Conservation (phyloP, 1,140 invertebrate species). For the Teleogryllus occipitalis region DNA sequence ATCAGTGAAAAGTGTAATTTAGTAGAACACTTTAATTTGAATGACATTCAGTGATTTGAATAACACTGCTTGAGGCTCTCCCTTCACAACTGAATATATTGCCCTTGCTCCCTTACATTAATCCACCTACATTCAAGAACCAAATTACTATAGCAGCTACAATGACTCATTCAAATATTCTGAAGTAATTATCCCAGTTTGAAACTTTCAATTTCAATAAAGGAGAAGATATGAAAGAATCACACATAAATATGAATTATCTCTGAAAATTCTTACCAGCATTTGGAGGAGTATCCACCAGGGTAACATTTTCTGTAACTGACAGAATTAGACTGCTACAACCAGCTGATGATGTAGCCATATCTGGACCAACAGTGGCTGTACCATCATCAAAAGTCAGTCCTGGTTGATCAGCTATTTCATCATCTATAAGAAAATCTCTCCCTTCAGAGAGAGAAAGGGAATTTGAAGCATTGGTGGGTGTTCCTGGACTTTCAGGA, state of each 20-base stretch:
- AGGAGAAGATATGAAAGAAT: too few species aligned
- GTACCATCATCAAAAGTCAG: constrained; percentile 55
- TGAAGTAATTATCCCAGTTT: too few species aligned
- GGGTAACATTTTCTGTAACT: constrained; percentile 12
- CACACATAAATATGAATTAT: background rate
- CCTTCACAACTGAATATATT: too few species aligned
- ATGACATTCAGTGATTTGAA: too few species aligned
- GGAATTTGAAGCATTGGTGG: constrained; percentile 67
- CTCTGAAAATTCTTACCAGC: constrained; percentile 32
- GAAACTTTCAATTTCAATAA: too few species aligned
- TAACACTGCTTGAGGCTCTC: too few species aligned
- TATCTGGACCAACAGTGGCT: background rate
- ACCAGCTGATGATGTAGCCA: constrained; percentile 14
- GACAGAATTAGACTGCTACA: constrained; percentile 17
- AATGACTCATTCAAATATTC: too few species aligned
- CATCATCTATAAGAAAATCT: constrained; percentile 75
- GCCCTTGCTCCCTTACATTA: too few species aligned
- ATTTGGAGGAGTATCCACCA: constrained; percentile 32
- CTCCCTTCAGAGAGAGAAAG: constrained; percentile 60
- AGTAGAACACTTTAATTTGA: too few species aligned
- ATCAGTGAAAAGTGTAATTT: too few species aligned
- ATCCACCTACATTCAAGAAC: too few species aligned
- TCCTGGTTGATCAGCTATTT: constrained; percentile 82
- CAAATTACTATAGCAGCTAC: too few species aligned
- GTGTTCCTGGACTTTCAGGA: constrained; percentile 52